These are phyloP conservation scores for Drosophila ohnishii DNA, from an alignment of 1,140 invertebrate genomes.

Conservation along the genomic window DNA sequence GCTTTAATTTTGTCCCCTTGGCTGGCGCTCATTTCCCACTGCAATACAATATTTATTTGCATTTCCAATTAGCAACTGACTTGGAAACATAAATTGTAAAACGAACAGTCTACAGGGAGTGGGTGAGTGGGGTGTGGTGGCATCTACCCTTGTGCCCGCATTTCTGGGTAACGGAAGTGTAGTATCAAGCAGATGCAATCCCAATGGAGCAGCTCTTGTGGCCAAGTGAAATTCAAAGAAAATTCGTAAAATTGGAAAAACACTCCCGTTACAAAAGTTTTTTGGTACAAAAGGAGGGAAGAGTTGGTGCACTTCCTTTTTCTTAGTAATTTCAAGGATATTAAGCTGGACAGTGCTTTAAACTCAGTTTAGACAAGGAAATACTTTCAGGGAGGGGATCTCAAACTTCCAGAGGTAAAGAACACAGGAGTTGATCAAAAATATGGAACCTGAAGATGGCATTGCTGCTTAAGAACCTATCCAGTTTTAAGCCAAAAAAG, in stretches of 20 bases:
- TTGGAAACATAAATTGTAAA: conserved; percentile 52
- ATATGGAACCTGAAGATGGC: not conserved
- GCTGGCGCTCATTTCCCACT: conserved; percentile 36
- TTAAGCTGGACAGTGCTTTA: not conserved
- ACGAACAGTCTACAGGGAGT: conserved; percentile 19
- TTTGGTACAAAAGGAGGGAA: not conserved
- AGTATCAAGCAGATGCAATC: conserved; percentile 6
- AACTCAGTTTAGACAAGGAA: not conserved
- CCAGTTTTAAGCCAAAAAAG: too few relatives aligned
- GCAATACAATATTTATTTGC: conserved; percentile 60
- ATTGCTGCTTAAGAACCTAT: too few relatives aligned
- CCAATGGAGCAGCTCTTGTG: not conserved
- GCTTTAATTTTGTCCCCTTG: conserved; percentile 6
- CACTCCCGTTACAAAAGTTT: conserved; percentile 3
- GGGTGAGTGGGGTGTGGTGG: not conserved
- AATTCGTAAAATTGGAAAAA: not conserved
- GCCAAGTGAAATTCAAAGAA: conserved; percentile 1
- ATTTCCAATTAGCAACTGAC: conserved; percentile 63
- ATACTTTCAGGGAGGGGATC: not conserved
- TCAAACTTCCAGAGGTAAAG: not conserved
- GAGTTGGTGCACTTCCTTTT: not conserved
- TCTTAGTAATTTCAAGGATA: not conserved
- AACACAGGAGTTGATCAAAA: not conserved
- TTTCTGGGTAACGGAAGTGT: not conserved
- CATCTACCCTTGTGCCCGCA: not conserved